phyloP scores from a whole-genome alignment of 2,797 vertebrate species.

The Xyrichtys novacula region DNA sequence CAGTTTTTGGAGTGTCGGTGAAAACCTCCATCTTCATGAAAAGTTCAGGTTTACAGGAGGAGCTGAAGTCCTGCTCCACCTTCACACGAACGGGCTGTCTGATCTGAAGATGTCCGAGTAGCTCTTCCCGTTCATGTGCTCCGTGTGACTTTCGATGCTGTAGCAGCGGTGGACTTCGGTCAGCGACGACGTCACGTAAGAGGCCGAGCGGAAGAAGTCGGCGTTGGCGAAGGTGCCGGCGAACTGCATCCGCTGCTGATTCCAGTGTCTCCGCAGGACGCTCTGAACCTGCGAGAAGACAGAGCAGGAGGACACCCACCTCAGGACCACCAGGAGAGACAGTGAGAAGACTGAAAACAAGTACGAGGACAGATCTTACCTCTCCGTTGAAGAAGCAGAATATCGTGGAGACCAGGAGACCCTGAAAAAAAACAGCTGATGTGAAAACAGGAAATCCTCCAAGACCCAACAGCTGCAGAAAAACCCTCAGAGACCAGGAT shows the following conservation, averaged over 20 bases:
- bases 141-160: constrained; percentile 90
- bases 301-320: neutral
- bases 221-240: constrained; percentile 92
- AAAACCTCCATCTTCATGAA: neutral
- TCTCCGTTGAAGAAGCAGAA: constrained; percentile 99
- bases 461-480: constrained; percentile 21
- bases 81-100: constrained; percentile 91
- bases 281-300: constrained; percentile 89
- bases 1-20: neutral
- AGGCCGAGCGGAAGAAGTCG: constrained; percentile 88
- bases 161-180: constrained; percentile 93
- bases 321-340: neutral
- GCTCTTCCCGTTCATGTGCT: constrained; percentile 93
- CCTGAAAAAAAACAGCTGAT: constrained; percentile 79
- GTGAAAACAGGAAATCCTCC: constrained; percentile 33
- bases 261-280: constrained; percentile 94
- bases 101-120: constrained; percentile 89
- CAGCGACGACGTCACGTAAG: constrained; percentile 87
- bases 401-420: constrained; percentile 94
- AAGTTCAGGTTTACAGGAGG: neutral
- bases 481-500: neutral
- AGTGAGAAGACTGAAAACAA: neutral
- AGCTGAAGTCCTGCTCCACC: neutral
- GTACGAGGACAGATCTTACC: constrained; percentile 76
- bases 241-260: constrained; percentile 95